Conservation (phyloP, 2,113 vertebrate genomes). For the Centrocercus urophasianus region DNA sequence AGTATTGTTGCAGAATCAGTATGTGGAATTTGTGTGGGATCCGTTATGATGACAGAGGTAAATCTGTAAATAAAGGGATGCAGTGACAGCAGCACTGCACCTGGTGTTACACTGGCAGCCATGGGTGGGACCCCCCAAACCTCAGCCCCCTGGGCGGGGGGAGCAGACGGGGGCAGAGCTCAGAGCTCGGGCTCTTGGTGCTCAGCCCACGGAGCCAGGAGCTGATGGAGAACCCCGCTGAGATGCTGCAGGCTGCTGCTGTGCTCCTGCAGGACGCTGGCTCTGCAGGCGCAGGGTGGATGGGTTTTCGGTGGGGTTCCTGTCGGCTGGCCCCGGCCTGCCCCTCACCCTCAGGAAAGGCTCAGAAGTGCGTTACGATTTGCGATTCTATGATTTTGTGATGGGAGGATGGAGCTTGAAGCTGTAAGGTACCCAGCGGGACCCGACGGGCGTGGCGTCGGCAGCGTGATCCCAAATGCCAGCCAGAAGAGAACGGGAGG, state of each 20-base stretch:
- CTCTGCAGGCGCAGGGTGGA: accelerated
- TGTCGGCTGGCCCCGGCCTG: not conserved
- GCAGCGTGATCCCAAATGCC: accelerated
- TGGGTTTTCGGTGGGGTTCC: not conserved
- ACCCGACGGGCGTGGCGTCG: not conserved
- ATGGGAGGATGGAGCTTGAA: not conserved
- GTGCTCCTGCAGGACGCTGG: accelerated
- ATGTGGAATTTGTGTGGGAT: constrained; percentile 35
- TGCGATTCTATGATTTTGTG: too few relatives aligned
- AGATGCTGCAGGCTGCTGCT: not conserved
- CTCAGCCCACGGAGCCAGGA: too few relatives aligned
- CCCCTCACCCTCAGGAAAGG: not conserved
- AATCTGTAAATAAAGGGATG: constrained; percentile 26
- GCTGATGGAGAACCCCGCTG: too few relatives aligned
- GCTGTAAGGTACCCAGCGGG: not conserved
- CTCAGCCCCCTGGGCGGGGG: not conserved
- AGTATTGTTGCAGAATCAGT: not conserved
- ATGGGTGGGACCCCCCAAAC: not conserved
- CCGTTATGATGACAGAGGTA: constrained; percentile 1
- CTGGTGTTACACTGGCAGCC: not conserved
- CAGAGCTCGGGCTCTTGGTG: too few relatives aligned
- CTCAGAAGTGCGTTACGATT: not conserved
- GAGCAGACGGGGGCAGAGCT: not conserved
- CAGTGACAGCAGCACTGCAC: not conserved
- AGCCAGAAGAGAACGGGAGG: not conserved